Conservation (phyloP, 1,140 invertebrate species). For the Neodiprion virginianus region DNA sequence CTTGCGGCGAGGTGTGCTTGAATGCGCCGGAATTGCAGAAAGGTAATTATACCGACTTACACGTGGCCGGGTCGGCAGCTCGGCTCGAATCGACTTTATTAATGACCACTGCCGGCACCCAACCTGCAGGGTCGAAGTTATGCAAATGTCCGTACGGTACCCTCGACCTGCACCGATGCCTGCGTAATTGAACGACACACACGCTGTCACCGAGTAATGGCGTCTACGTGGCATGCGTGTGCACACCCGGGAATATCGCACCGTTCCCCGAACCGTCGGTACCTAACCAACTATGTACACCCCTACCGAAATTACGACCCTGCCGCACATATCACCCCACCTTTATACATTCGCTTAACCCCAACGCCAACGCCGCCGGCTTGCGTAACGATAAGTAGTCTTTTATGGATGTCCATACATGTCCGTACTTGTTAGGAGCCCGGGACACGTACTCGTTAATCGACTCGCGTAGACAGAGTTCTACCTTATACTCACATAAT, state of each 20-base stretch:
- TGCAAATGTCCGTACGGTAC: too few relatives aligned
- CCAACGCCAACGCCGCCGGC: not conserved
- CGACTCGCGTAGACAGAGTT: too few relatives aligned
- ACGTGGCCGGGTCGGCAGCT: not conserved
- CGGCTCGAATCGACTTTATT: not conserved
- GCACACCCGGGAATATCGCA: not conserved
- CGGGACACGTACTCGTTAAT: too few relatives aligned
- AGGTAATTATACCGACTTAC: not conserved
- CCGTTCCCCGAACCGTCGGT: not conserved
- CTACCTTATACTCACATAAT: too few relatives aligned
- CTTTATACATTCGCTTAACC: not conserved
- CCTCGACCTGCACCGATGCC: not conserved
- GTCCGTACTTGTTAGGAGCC: too few relatives aligned
- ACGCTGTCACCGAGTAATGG: not conserved
- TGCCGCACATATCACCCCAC: not conserved
- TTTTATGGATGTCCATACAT: not conserved
- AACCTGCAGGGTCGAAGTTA: too few relatives aligned
- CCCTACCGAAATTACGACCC: not conserved
- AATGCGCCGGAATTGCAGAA: too few relatives aligned
- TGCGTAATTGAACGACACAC: not conserved
- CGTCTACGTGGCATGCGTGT: not conserved
- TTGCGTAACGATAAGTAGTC: not conserved
- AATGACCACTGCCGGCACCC: not conserved
- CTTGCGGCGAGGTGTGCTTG: not conserved
- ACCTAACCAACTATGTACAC: not conserved